These are phyloP conservation scores for Chorisops tibialis DNA, from an alignment of 2,888 invertebrate genomes.

Conservation along the genomic window DNA sequence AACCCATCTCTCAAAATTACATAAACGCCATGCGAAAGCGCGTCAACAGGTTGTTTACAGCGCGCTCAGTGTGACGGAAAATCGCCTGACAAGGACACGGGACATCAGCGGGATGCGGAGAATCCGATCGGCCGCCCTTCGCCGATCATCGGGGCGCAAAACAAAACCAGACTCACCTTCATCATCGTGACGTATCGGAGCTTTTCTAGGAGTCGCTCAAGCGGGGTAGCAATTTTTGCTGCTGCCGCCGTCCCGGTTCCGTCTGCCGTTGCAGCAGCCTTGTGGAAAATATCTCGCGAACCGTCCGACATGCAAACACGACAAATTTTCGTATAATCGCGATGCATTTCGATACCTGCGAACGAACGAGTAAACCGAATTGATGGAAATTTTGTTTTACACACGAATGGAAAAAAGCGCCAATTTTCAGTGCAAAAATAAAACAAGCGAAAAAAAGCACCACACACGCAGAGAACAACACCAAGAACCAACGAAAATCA, in stretches of 20 bases:
- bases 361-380: not conserved
- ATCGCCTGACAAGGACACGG: too few relatives aligned
- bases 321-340: slow-evolving; percentile 33
- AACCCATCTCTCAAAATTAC: not conserved
- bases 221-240: slow-evolving; percentile 11
- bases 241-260: not conserved
- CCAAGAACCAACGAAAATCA: not conserved
- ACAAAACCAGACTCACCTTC: slow-evolving; percentile 29
- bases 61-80: too few relatives aligned
- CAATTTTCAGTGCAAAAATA: slow-evolving; percentile 4
- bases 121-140: too few relatives aligned
- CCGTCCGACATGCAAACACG: slow-evolving; percentile 34
- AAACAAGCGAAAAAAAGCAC: slow-evolving; percentile 10
- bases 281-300: slow-evolving; percentile 34
- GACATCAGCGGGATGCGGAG: too few relatives aligned
- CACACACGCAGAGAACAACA: not conserved
- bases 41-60: slow-evolving; percentile 23
- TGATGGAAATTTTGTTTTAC: not conserved
- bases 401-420: slow-evolving; percentile 7
- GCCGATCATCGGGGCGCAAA: not conserved
- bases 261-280: slow-evolving; percentile 20
- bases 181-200: slow-evolving; percentile 36
- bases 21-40: not conserved
- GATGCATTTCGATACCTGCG: slow-evolving; percentile 29
- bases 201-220: slow-evolving; percentile 34